Base-by-base conservation (phyloP, 2,113 vertebrate genomes). In the Pontoporia blainvillei region DNA sequence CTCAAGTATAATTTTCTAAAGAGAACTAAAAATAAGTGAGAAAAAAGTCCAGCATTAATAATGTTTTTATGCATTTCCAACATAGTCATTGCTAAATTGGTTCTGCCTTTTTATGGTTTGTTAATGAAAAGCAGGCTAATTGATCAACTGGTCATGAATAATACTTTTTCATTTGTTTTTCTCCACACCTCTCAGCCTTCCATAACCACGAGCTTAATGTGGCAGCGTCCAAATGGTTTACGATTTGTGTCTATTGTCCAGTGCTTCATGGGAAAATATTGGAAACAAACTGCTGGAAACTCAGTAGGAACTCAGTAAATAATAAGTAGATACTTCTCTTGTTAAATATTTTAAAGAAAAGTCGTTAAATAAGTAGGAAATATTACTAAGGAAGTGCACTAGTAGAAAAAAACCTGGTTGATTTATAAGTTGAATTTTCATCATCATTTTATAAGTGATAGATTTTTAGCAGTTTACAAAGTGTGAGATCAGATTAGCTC, bases 1-100 rank as follows among this genome's bases (percentile, higher is more conserved):
- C 94, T 92, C 94, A 76, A 95, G 95, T 72, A 27, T 86, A 72
- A 90, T 97, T 97, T 97, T 91, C 96, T 97, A 78, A 96, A 95
- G 59, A 91, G 92, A 95, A 96, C 73, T 59, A 95, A 94, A 96
- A 97, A 95, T 96, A 95, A 95, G 84, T 82, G 69, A 73, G 29
- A 21, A 39, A 91, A 15, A 79, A 86, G n/a, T 15, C 15, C 83
- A 25, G 73, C 46, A 69, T 95, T 92, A 96, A 93, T 93, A 90
- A 94, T 64, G 71, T 92, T 94, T 91, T 92, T 84, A 39, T 59
- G 69, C 72, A 23, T 92, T 96, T 72, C 81, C 7, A 92, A 90
- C 54, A 71, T 29, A 61, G 71, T 76, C 89, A 20, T 54, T 78
- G 72, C 81, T 94, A 92, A 97, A 84, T 73, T 44, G 79, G 83